phyloP scores from a whole-genome alignment of 2,888 invertebrate species.

The Agonum fuliginosum region DNA sequence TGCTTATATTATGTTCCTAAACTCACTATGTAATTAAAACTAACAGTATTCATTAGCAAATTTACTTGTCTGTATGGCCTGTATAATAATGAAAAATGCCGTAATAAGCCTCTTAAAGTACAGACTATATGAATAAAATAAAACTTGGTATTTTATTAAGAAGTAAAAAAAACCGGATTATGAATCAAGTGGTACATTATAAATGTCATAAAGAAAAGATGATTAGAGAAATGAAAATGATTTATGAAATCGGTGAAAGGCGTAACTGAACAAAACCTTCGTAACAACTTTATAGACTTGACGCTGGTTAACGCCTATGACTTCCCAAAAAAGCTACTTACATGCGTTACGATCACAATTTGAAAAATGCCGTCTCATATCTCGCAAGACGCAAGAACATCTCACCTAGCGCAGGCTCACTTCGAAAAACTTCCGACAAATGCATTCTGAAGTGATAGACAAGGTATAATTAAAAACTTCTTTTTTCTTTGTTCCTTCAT shows the following conservation, averaged over 20 bases:
- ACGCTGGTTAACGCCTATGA: neutral
- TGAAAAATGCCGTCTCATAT: slow-evolving; percentile 27
- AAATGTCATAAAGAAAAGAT: neutral
- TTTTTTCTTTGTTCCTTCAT: slow-evolving; percentile 15
- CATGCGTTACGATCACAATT: neutral
- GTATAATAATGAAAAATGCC: no score
- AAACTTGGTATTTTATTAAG: no score
- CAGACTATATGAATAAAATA: no score
- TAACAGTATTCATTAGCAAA: no score
- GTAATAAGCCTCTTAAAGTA: no score
- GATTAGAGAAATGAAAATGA: neutral
- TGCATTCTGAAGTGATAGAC: slow-evolving; percentile 31
- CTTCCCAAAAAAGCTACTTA: neutral
- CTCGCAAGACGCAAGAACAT: slow-evolving; percentile 5
- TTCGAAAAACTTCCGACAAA: slow-evolving; percentile 14
- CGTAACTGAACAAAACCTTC: neutral
- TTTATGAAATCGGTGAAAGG: neutral
- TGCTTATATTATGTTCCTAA: no score
- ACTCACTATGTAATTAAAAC: no score
- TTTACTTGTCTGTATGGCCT: no score
- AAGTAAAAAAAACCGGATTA: no score
- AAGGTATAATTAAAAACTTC: slow-evolving; percentile 26
- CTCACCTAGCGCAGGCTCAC: neutral
- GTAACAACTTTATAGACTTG: slow-evolving; percentile 4
- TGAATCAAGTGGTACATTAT: no score